Conservation (phyloP, 2,797 vertebrate species). For the Agapornis canus region DNA sequence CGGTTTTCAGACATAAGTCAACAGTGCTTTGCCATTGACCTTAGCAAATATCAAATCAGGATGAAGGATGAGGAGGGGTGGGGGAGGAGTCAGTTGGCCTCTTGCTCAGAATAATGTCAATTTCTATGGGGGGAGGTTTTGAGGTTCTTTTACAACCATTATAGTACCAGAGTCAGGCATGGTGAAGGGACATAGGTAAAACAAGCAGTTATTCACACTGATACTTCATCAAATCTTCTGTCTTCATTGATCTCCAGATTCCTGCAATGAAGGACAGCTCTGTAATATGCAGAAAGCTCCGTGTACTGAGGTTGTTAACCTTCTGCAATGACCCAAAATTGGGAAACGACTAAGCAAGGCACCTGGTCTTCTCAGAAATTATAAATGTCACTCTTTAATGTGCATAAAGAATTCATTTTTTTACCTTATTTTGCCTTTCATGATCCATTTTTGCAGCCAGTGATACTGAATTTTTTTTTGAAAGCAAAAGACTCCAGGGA, state of each 20-base stretch:
- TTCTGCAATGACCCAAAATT: conserved; percentile 7
- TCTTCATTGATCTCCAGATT: background rate
- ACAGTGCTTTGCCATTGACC: background rate
- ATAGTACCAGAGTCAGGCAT: background rate
- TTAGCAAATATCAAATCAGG: background rate
- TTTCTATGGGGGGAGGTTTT: background rate
- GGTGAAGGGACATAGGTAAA: background rate
- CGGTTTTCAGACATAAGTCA: background rate
- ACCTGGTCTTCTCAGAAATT: background rate
- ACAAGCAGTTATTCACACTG: background rate
- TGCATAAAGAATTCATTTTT: background rate
- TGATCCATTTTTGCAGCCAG: background rate
- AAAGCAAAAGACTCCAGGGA: conserved; percentile 16
- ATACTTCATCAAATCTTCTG: background rate
- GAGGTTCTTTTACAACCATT: background rate
- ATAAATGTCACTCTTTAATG: background rate
- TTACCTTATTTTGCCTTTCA: conserved; percentile 32
- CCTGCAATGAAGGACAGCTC: background rate
- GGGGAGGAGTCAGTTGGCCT: background rate
- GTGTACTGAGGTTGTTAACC: background rate
- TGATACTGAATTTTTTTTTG: conserved; percentile 26
- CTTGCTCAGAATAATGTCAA: background rate
- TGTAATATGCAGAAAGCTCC: background rate
- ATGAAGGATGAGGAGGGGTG: background rate
- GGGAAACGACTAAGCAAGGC: conserved; percentile 4